These are phyloP conservation scores for Nomada ruficornis DNA, from an alignment of 2,888 invertebrate genomes.

Conservation along the genomic window DNA sequence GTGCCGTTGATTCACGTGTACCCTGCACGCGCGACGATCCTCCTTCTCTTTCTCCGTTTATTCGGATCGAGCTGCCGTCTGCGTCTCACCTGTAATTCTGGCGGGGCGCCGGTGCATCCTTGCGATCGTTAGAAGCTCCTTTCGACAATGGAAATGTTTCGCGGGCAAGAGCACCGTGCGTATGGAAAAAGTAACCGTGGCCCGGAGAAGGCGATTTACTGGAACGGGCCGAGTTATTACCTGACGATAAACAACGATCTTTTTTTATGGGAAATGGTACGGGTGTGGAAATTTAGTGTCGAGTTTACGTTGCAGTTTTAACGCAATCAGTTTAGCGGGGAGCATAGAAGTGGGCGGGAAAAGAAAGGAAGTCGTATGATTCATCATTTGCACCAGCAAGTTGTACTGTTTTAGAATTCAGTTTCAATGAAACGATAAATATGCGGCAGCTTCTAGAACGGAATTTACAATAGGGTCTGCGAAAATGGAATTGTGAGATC, in stretches of 20 bases:
- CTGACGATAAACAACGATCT: not conserved
- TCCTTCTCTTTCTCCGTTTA: not conserved
- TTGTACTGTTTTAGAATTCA: conserved; percentile 6
- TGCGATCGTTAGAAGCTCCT: no score
- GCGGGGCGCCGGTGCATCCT: not conserved
- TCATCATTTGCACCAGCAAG: no score
- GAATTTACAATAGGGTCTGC: not conserved
- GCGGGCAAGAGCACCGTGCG: not conserved
- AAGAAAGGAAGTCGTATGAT: conserved; percentile 22
- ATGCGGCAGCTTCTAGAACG: not conserved
- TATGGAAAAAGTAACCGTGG: not conserved
- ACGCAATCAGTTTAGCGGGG: conserved; percentile 19
- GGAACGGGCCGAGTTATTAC: not conserved
- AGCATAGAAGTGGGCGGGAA: conserved; percentile 16
- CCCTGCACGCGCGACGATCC: not conserved
- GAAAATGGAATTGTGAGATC: not conserved
- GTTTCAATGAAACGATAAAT: not conserved
- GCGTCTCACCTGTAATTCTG: conserved; percentile 1
- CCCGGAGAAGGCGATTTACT: no score
- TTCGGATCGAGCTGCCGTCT: not conserved
- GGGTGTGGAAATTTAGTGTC: conserved; percentile 5
- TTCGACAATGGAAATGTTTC: no score
- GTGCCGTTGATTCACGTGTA: conserved; percentile 29
- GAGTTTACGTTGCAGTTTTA: not conserved
- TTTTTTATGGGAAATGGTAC: not conserved